A percentile compares a stretch with the other conserved stretches of the same genome.
phyloP scores from a whole-genome alignment of 1,140 invertebrate species.

The Penaeus japonicus region DNA sequence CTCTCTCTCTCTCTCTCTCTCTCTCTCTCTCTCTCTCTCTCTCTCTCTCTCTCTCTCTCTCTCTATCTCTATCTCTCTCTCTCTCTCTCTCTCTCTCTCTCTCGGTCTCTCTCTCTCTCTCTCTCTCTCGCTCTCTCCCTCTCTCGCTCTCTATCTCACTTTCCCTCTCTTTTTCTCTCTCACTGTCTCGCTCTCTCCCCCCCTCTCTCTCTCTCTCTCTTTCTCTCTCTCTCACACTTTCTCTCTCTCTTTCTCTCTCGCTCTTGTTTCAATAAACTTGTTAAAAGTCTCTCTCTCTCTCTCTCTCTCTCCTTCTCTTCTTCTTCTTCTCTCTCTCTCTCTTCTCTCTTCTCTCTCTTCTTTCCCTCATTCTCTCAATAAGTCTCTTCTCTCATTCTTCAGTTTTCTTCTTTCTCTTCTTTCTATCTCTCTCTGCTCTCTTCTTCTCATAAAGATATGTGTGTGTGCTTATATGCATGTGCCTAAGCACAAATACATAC shows the following conservation, averaged over 20 bases:
- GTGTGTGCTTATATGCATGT: background rate
- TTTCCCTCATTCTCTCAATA: constrained; percentile 1
- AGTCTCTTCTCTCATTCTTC: background rate
- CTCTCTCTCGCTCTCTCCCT: background rate
- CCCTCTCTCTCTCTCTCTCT: background rate
- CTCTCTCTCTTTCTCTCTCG: background rate
- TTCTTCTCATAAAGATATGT: background rate
- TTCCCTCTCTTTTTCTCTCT: background rate
- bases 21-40: background rate
- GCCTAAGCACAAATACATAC: background rate
- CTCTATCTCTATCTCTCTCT: background rate
- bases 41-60: background rate
- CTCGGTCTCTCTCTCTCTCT: background rate
- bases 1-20: background rate
- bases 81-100: background rate
- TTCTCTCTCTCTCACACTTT: background rate
- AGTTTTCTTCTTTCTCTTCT: background rate
- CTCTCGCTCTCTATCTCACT: background rate
- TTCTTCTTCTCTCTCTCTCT: background rate
- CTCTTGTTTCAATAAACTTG: background rate
- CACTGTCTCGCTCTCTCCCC: background rate
- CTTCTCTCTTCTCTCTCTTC: constrained; percentile 14
- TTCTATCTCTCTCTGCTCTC: background rate
- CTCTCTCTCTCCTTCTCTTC: background rate
- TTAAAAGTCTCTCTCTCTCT: background rate